These are phyloP conservation scores for Caenorhabditis wallacei DNA, from an alignment of 2,888 invertebrate species.

Conservation along the genomic window DNA sequence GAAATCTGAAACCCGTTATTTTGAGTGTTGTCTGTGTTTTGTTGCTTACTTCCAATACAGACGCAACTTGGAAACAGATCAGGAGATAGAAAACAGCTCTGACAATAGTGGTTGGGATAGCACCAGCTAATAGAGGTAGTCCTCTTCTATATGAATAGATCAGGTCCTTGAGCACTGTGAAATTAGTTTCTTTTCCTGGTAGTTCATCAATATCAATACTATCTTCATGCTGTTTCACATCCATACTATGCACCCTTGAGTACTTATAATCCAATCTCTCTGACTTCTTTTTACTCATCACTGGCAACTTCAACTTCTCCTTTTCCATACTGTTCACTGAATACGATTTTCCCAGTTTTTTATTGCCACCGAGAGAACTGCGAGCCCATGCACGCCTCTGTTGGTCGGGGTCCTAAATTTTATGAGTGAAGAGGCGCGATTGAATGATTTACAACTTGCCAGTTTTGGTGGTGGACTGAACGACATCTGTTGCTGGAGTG, in stretches of 20 bases:
- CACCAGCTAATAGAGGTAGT: conserved; percentile 68
- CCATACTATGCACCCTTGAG: conserved; percentile 64
- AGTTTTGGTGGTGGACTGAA: conserved; percentile 62
- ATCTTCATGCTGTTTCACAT: conserved; percentile 57
- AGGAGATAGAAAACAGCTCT: conserved; percentile 80
- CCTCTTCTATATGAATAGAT: conserved; percentile 76
- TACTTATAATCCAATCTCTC: conserved; percentile 73
- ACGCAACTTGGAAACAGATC: conserved; percentile 82
- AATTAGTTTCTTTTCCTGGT: conserved; percentile 67
- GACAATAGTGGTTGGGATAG: conserved; percentile 80
- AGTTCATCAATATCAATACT: conserved; percentile 60
- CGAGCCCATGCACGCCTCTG: conserved; percentile 80
- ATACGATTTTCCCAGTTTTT: conserved; percentile 81
- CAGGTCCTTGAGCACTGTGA: conserved; percentile 68
- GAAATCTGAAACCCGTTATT: conserved; percentile 68
- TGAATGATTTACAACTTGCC: conserved; percentile 53
- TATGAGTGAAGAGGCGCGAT: conserved; percentile 23
- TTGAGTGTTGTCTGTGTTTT: background rate
- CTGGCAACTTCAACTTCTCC: conserved; percentile 77
- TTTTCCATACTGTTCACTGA: conserved; percentile 78
- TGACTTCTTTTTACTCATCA: conserved; percentile 80
- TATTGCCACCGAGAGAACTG: conserved; percentile 78
- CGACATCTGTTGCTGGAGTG: conserved; percentile 63
- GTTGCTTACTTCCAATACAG: conserved; percentile 75
- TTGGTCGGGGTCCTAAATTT: conserved; percentile 70